These are phyloP conservation scores for Blastomussa wellsi DNA, from an alignment of 92 coral and sea anemone species.

Conservation along the genomic window DNA sequence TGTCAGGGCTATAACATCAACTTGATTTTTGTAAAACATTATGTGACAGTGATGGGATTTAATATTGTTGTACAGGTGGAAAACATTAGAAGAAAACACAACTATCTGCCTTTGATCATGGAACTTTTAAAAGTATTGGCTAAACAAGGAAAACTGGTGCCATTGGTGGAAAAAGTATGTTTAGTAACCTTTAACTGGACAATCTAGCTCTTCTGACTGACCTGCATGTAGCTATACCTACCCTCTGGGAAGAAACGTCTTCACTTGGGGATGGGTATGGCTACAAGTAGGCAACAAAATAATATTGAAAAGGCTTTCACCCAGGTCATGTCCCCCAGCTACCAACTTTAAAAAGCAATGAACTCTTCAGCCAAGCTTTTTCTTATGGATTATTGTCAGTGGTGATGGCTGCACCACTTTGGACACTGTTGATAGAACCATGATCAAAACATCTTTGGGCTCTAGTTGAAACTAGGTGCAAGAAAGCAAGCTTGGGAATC, in stretches of 20 bases:
- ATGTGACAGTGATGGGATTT: not conserved
- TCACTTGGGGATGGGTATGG: not conserved
- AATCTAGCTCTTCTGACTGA: not conserved
- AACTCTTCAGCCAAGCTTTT: too few relatives aligned
- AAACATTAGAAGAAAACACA: slow-evolving; percentile 96
- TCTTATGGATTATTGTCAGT: too few relatives aligned
- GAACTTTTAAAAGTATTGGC: slow-evolving; percentile 92
- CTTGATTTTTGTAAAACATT: not conserved
- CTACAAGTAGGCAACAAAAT: not conserved
- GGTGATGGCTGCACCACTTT: too few relatives aligned
- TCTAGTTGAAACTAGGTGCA: too few relatives aligned
- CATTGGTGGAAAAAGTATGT: slow-evolving; percentile 90
- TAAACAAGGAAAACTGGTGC: slow-evolving; percentile 85
- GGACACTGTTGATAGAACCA: too few relatives aligned
- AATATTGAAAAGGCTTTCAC: not conserved
- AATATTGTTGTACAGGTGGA: slow-evolving; percentile 71
- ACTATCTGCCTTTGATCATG: slow-evolving; percentile 92
- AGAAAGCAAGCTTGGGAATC: too few relatives aligned
- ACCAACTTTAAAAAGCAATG: too few relatives aligned
- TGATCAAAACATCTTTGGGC: too few relatives aligned
- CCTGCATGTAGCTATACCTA: not conserved
- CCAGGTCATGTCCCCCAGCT: not conserved
- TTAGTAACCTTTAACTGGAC: not conserved
- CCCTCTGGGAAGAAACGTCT: not conserved
- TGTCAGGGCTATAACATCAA: too few relatives aligned